These are phyloP conservation scores for Drosophila nr. fundita DNA, from an alignment of 2,888 invertebrate genomes.

Conservation along the genomic window DNA sequence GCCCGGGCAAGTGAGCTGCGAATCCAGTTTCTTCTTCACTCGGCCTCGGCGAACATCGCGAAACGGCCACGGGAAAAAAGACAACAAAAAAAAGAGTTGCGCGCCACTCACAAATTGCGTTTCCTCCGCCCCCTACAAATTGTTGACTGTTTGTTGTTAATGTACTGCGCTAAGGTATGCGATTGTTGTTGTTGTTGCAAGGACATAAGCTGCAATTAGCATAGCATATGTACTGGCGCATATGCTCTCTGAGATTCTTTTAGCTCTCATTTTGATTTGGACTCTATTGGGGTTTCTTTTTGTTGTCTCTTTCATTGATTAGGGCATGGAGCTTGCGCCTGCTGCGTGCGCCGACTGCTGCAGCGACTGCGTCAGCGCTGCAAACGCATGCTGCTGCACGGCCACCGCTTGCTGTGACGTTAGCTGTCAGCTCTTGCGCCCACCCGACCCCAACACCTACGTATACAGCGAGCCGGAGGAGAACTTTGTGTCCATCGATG, in stretches of 20 bases:
- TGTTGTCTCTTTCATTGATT: not conserved
- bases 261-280: not conserved
- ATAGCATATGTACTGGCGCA: constrained; percentile 61
- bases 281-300: not conserved
- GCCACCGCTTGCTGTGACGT: constrained; percentile 59
- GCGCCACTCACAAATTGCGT: constrained; percentile 23
- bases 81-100: constrained; percentile 23
- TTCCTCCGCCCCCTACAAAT: constrained; percentile 23
- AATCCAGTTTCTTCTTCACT: constrained; percentile 81
- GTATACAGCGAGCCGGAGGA: constrained; percentile 82
- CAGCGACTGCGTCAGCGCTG: constrained; percentile 45
- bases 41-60: constrained; percentile 65
- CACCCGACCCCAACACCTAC: constrained; percentile 58
- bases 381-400: constrained; percentile 50
- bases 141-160: constrained; percentile 4
- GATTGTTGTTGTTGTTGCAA: constrained; percentile 21
- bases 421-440: constrained; percentile 48
- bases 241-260: constrained; percentile 10
- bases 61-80: constrained; percentile 53
- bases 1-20: constrained; percentile 70
- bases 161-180: constrained; percentile 46
- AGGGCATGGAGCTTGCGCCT: constrained; percentile 59
- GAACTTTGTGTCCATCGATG: constrained; percentile 84
- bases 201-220: constrained; percentile 44
- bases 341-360: constrained; percentile 64